Evolutionary conservation across 2,888 invertebrate species (phyloP), one percentile per base, ranked within the genome.

Genomic region (Atrina japonica): DNA sequence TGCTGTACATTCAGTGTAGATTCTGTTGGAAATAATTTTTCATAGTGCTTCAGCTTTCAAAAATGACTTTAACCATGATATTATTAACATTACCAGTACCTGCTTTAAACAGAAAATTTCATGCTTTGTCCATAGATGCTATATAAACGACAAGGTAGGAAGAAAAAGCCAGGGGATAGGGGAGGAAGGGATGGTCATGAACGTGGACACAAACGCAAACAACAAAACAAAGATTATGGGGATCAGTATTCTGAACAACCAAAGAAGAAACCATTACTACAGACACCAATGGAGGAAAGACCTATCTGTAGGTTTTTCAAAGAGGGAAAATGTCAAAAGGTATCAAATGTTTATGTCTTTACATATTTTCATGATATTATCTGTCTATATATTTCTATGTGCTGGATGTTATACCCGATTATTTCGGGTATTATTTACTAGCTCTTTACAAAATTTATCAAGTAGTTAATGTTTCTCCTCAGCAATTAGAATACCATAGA

Each of bases 311-410:
- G 95, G 78, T 96, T 95, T 91, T 96, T 93, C 89, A 94, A 96
- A 93, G 96, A 96, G 91, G 97, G 96, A 67, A 96, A 96, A 91
- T 97, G 97, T 90, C 83, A 86, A 30, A 91, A 91, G 88, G 91
- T 91, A 76, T 59, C 75, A 47, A 47, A 41, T 14, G 43, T 3
- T 27, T 14, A 9, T 11, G 23, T 18, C 16, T 18, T 5, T 41
- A 9, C 23, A 23, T 25, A n/a, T n/a, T n/a, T n/a, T n/a, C n/a
- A n/a, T n/a, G n/a, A n/a, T n/a, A n/a, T n/a, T n/a, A n/a, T n/a
- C n/a, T n/a, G n/a, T n/a, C 25, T 53, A 9, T 53, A 53, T 11
- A 53, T 5, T 53, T 27, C 9, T 9, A 25, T 49, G 14, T 49
- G 18, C n/a, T n/a, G n/a, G n/a, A n/a, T n/a, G n/a, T n/a, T n/a